Base-by-base conservation (phyloP, 2,797 vertebrate species). In the Phataginus tricuspis region DNA sequence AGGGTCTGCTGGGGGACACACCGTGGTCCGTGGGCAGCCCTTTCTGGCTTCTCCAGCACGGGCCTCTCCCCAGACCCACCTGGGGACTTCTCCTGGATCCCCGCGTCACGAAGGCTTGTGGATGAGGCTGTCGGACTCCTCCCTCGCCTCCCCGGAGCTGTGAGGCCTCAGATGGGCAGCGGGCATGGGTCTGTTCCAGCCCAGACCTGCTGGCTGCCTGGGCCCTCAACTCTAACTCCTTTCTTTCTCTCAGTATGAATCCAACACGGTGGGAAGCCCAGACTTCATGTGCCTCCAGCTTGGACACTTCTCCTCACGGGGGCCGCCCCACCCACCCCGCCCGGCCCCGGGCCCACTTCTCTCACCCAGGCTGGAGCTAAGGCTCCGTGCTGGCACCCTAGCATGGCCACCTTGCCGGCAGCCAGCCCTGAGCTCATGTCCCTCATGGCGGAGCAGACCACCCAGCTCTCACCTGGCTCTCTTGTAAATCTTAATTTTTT, bases 271-370 rank as follows among this genome's bases (percentile, higher is more conserved):
- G 53, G 14, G 2, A 61, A 27, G 10, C 64, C 64, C 5, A 45
- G 49, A 25, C 82, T 68, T 8, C 25, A 4, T 19, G 5, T n/a
- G 74, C 23, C 31, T 23, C 55, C 37, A 21, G n/a, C 37, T 18
- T 7, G 0, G 53, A 42, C 0, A 2, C 51, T 4, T 55, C 51
- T 39, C 51, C 75, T 9, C 7, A 23, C 34, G 1, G 1, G 12
- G 42, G 42, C 42, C 42, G 42, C 42, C 42, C 66, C 27, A 5
- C 84, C 51, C 66, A 23, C 37, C 51, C 64, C 64, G 19, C 34
- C 25, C 19, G 42, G 10, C 27, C 14, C 77, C 21, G 29, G 29
- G 27, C 59, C 14, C 27, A 55, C 2, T 0, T 37, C 78, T 78
- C 55, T 61, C 53, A 15, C 37, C 68, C 3, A 5, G 68, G 37